Conservation (phyloP, 1,140 invertebrate species). For the Hesperophylax magnus region DNA sequence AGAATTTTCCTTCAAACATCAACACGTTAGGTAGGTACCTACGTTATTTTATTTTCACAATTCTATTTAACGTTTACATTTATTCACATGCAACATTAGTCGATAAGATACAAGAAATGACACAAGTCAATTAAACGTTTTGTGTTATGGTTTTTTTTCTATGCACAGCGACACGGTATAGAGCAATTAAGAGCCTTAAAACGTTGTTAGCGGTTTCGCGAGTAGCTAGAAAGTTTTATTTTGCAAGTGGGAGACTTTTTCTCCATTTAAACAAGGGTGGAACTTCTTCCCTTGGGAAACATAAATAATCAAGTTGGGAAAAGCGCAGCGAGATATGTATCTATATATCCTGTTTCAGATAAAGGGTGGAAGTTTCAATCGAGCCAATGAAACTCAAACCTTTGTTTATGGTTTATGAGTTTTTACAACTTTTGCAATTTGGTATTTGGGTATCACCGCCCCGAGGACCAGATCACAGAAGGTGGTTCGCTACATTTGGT, state of each 20-base stretch:
- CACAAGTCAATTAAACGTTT: not conserved
- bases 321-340: not conserved
- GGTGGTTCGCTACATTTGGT: too few species aligned
- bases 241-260: conserved; percentile 3
- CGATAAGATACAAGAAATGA: too few species aligned
- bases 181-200: not conserved
- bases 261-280: not conserved
- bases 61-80: too few species aligned
- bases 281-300: conserved; percentile 5
- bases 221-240: not conserved
- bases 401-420: not conserved
- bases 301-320: conserved; percentile 25
- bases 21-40: too few species aligned
- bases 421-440: not conserved
- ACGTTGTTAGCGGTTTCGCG: not conserved
- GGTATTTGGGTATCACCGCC: too few species aligned
- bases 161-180: not conserved
- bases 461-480: too few species aligned
- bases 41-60: too few species aligned
- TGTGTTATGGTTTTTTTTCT: not conserved
- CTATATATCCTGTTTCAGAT: conserved; percentile 4
- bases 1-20: too few species aligned
- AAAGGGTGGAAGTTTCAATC: conserved; percentile 5
- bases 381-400: not conserved
- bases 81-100: too few species aligned